phyloP scores from a whole-genome alignment of 2,888 invertebrate species.

The Tetanocera ferruginea region DNA sequence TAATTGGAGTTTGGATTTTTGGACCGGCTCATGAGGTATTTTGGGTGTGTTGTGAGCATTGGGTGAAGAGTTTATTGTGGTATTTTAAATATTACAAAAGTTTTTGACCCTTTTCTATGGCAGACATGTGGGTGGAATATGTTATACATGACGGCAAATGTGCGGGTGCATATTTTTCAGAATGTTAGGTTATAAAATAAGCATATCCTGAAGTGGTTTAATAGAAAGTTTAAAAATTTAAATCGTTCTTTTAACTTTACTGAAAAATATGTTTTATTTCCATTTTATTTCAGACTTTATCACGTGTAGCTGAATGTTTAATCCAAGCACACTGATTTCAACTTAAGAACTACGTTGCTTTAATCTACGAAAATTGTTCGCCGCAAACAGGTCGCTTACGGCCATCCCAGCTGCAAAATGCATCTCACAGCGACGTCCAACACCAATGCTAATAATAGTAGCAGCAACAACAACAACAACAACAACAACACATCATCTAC shows the following conservation, averaged over 20 bases:
- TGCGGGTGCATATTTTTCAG: too few relatives aligned
- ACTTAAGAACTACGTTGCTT: neutral
- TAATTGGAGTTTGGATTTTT: slow-evolving; percentile 63
- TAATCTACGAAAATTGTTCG: slow-evolving; percentile 48
- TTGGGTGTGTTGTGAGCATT: slow-evolving; percentile 7
- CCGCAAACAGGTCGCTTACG: slow-evolving; percentile 55
- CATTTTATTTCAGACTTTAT: neutral
- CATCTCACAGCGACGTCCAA: slow-evolving; percentile 63
- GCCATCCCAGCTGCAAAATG: slow-evolving; percentile 55
- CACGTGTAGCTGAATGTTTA: neutral
- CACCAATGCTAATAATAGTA: slow-evolving; percentile 51
- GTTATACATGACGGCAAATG: too few relatives aligned
- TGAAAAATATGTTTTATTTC: neutral
- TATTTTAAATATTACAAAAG: slow-evolving; percentile 46
- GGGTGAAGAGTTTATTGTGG: slow-evolving; percentile 33
- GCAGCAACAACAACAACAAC: slow-evolving; percentile 51
- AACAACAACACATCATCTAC: slow-evolving; percentile 57
- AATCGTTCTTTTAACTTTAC: neutral
- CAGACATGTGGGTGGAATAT: too few relatives aligned
- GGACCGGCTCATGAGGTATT: slow-evolving; percentile 55
- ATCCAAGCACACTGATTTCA: neutral
- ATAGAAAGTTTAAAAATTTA: neutral
- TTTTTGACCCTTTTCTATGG: neutral
- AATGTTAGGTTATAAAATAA: neutral
- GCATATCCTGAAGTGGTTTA: neutral